phyloP scores from a whole-genome alignment of 2,888 invertebrate species.

The Pegoplata infirma region DNA sequence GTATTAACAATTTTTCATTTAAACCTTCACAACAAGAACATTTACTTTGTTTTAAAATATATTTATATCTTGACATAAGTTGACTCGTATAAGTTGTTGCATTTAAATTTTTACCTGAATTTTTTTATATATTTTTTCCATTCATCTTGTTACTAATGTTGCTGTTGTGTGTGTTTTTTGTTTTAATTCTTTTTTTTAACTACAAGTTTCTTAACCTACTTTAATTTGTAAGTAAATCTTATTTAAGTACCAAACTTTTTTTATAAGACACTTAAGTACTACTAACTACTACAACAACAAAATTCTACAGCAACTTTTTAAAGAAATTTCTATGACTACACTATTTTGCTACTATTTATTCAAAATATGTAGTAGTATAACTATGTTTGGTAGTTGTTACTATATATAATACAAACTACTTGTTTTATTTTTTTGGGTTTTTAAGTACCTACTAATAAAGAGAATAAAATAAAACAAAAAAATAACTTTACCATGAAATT shows the following conservation, averaged over 20 bases:
- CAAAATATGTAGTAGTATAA: background rate
- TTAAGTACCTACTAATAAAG: conserved; percentile 13
- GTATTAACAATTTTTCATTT: background rate
- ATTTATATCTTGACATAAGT: conserved; percentile 51
- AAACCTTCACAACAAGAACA: too few species aligned
- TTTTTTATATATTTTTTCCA: background rate
- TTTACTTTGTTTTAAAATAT: conserved; percentile 18
- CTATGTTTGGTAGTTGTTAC: conserved; percentile 5
- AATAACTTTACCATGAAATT: background rate
- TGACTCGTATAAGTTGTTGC: conserved; percentile 36
- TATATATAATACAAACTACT: conserved; percentile 27
- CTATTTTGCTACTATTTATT: background rate
- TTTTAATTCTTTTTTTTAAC: too few species aligned
- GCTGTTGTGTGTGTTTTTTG: too few species aligned
- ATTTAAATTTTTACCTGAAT: conserved; percentile 25
- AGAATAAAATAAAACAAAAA: conserved; percentile 3
- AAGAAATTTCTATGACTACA: background rate
- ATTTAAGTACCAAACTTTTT: conserved; percentile 57
- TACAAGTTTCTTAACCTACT: conserved; percentile 58
- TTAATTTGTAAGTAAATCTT: conserved; percentile 62
- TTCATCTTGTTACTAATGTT: background rate
- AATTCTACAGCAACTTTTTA: conserved; percentile 28
- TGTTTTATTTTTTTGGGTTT: conserved; percentile 43
- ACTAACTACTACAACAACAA: conserved; percentile 23
- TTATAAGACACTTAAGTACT: conserved; percentile 41